Evolutionary conservation across 2,888 invertebrate species (phyloP), one percentile per base, ranked within the genome.

Genomic region (Nowickia ferox): DNA sequence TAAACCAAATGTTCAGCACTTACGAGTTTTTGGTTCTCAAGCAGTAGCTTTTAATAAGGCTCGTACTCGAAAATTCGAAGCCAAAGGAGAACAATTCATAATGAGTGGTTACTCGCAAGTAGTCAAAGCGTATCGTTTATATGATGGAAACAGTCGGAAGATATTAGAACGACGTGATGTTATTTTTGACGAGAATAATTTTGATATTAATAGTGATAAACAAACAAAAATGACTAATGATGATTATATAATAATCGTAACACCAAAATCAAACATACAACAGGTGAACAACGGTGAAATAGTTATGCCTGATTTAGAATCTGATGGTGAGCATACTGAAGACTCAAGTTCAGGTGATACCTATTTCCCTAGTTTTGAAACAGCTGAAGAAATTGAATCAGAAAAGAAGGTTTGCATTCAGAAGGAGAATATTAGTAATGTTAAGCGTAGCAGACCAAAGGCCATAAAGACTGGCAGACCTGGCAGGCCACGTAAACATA

Each of bases 1-100:
- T n/a, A 88, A 87, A 48, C 88, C 88, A 61, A 53, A 42, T 2
- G 84, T 87, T 11, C 9, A 48, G 1, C 86, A 87, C 72, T 57
- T 87, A 8, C 57, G 46, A 59, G 51, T 65, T 9, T 85, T 88
- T 74, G 84, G 84, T 11, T 81, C 72, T 2, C 15, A 63, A 9
- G 85, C 78, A 15, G 59, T 84, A 46, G 81, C 78, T 42, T 53
- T 88, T 53, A 71, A 82, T 61, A 87, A 88, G 66, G 80, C 72
- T 48, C 74, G 65, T 17, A 61, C 55, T 6, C 22, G 13, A 8
- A 53, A 53, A 44, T 72, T 83, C 46, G 17, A 71, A 15, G 71
- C 74, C 19, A 74, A 79, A 22, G 78, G 78, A 15, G 57, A 72
- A 53, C 30, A 22, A 2, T 84, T 55, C 38, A 66, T 76, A 9